phyloP scores from a whole-genome alignment of 1,140 invertebrate species.

The Hypothenemus hampei region DNA sequence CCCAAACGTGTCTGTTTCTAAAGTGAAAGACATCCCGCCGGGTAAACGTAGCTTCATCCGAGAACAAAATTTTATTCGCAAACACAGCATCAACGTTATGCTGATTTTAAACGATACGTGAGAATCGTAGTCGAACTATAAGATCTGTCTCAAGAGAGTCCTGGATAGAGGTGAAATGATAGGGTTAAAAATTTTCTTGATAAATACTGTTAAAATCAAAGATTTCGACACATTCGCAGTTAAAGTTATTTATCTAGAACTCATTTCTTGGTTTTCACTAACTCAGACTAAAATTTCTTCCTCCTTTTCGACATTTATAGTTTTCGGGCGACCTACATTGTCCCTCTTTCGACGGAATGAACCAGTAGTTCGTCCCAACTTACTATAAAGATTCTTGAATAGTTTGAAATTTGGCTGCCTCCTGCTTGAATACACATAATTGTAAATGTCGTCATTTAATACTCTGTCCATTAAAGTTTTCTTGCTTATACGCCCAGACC shows the following conservation, averaged over 20 bases:
- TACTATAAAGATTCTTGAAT: background rate
- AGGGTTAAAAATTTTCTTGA: background rate
- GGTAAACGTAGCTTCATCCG: background rate
- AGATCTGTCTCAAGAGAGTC: background rate
- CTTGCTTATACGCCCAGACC: background rate
- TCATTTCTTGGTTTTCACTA: background rate
- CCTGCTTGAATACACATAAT: background rate
- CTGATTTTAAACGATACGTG: background rate
- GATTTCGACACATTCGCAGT: background rate
- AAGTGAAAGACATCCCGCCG: background rate
- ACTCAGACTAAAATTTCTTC: background rate
- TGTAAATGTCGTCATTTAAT: background rate
- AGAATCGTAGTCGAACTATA: background rate
- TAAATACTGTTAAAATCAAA: background rate
- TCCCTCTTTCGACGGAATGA: background rate
- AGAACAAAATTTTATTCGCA: conserved; percentile 1
- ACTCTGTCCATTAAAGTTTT: background rate
- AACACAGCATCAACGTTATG: background rate
- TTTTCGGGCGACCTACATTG: background rate
- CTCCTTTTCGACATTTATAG: background rate
- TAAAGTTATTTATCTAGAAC: background rate
- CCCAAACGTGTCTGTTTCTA: background rate
- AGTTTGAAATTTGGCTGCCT: background rate
- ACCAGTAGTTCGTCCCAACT: background rate
- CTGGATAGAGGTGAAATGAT: background rate